phyloP scores from a whole-genome alignment of 2,888 invertebrate genomes.

The Gandaritis pyraliata region DNA sequence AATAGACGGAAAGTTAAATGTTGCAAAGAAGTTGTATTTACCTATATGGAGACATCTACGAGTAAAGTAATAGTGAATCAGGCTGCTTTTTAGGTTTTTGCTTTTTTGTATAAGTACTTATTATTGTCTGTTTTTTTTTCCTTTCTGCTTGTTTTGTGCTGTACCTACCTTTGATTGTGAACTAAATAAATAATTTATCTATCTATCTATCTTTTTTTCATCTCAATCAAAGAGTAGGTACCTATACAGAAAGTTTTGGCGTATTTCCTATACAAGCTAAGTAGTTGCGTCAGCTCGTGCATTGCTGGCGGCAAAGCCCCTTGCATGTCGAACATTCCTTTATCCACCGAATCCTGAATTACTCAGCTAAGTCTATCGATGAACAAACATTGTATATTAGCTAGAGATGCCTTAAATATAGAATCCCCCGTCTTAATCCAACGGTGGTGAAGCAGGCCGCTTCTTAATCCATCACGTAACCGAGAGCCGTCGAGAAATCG shows the following conservation, averaged over 20 bases:
- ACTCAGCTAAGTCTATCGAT: constrained; percentile 74
- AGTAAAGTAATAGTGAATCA: no score
- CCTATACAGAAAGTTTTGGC: neutral
- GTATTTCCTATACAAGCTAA: constrained; percentile 1
- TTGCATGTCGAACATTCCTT: constrained; percentile 45
- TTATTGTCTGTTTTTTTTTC: no score
- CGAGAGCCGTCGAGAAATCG: constrained; percentile 84
- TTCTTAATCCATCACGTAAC: constrained; percentile 85
- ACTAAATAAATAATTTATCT: no score
- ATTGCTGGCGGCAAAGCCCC: constrained; percentile 34
- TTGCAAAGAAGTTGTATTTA: constrained; percentile 33
- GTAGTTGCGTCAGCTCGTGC: constrained; percentile 12
- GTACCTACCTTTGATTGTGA: no score
- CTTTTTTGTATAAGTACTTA: no score
- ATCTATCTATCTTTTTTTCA: no score
- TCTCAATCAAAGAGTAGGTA: no score
- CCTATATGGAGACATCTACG: neutral
- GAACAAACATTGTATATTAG: constrained; percentile 80
- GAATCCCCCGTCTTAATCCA: constrained; percentile 76
- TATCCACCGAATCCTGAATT: constrained; percentile 53
- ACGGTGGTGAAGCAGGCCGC: constrained; percentile 74
- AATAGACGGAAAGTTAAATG: constrained; percentile 49
- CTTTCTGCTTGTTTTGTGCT: no score
- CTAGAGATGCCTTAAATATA: constrained; percentile 78
- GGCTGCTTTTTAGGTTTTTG: no score